Base-by-base conservation (phyloP, 2,888 invertebrate species). In the Plebejus anna region DNA sequence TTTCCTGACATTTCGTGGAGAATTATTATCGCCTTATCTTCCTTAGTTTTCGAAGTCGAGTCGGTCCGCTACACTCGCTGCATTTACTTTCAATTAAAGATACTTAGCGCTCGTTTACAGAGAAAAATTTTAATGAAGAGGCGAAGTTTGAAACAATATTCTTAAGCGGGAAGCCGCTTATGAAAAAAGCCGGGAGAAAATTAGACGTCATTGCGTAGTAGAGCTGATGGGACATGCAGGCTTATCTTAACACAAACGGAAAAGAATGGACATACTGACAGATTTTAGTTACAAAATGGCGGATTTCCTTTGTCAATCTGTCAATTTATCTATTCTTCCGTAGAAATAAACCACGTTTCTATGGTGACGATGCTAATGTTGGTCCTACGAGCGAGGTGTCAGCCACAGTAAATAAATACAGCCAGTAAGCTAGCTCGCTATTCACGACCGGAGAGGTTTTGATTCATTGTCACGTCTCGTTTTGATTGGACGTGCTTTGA, bases 401-500 rank as follows among this genome's bases (percentile, higher is more conserved):
- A 90, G 90, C 85, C 91, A 91, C 90, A 90, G 88, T 87, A 90
- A 91, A 93, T 91, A 92, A 91, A 91, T 88, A 88, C 87, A 84
- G 88, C 87, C 90, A 91, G 91, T 92, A 92, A 92, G 91, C 92
- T 91, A 90, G 89, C 89, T 84, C 84, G 86, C 88, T 89, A 92
- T 91, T 91, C 90, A 89, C 87, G 87, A 90, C 89, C 90, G 89
- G 87, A 91, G 91, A 90, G 90, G 90, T 89, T 89, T 88, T 88
- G 89, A 90, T 90, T 91, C 92, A 91, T 89, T 91, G 92, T 92
- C 92, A 93, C 93, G 92, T 90, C 90, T 87, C 90, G 89, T 87
- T 91, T 90, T 91, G 91, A 93, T 92, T 92, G 93, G 90, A 93
- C 93, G 94, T 94, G 94, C 93, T 91, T 90, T 91, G 93, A 90